Base-by-base conservation (phyloP, 2,888 invertebrate species). In the Tolmerus cingulatus region DNA sequence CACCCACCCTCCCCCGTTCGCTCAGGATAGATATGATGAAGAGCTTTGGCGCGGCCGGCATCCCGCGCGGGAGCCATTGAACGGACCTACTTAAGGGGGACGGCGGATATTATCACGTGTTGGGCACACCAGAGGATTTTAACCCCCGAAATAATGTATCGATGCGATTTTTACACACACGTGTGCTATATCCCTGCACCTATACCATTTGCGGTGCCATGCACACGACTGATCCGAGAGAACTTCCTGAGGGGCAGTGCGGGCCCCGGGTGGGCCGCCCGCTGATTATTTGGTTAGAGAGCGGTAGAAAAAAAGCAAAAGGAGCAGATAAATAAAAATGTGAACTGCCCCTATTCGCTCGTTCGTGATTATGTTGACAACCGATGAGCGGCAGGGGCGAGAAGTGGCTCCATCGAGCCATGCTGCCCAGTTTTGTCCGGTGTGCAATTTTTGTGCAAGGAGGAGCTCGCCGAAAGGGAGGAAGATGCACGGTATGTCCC, bases 71-170 rank as follows among this genome's bases (percentile, higher is more conserved):
- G 43, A 74, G 37, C 84, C 84, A 84, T 57, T 66, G 84, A 57
- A 84, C 74, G 84, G 66, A 66, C 74, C 37, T 66, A 66, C 57
- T 84, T 84, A 74, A 84, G 84, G 66, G 74, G 40, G 84, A 84
- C 40, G 66, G 57, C 40, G 66, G 84, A 84, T 81, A 81, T 81
- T 51, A 81, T 81, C 81, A 81, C 81, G 81, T 81, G 81, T 81
- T 81, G 84, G 57, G 66, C 66, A 74, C 66, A 66, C 51, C 66
- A 84, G 84, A 84, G 84, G 84, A 84, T 84, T 84, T 84, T 84
- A 84, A 84, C 84, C 84, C 84, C 84, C 84, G 57, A 84, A 84
- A 84, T 84, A 84, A 84, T 84, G 81, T 81, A 84, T 84, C 84
- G 84, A 74, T 84, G 84, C 57, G 51, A 84, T 84, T 84, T 84